Evolutionary conservation across 2,113 vertebrate species (phyloP).

Genomic region (Etheostoma spectabile): DNA sequence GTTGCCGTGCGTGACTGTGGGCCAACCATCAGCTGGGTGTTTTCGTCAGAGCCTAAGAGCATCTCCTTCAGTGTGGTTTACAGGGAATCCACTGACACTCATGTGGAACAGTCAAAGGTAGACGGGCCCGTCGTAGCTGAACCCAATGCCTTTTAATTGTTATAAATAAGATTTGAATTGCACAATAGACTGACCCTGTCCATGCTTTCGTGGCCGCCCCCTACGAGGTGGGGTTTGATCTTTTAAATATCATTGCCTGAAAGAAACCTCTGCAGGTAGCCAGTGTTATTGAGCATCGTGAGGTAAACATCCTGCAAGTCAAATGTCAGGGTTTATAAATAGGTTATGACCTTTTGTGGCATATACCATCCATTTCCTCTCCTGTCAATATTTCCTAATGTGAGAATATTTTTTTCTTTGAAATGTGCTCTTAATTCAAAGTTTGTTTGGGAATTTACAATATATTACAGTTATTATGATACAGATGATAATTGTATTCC

Average conservation of each 20-base stretch:
- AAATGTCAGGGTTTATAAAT: constrained; percentile 42
- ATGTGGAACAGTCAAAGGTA: constrained; percentile 91
- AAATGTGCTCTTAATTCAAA: neutral
- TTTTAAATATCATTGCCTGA: constrained; percentile 22
- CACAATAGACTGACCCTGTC: neutral
- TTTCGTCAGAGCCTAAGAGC: constrained; percentile 97
- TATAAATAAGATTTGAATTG: neutral
- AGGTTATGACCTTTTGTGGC: constrained; percentile 1
- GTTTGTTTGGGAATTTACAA: neutral
- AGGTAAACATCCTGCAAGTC: constrained; percentile 15
- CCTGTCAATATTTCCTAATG: neutral
- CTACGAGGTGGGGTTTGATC: neutral
- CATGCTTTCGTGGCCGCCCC: neutral
- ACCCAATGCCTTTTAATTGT: neutral
- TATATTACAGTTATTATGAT: neutral
- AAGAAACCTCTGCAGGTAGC: constrained; percentile 27
- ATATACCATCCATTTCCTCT: neutral
- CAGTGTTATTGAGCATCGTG: constrained; percentile 18
- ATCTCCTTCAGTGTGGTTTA: constrained; percentile 94
- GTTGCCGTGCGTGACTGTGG: constrained; percentile 85
- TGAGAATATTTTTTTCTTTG: neutral
- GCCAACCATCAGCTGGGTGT: constrained; percentile 92
- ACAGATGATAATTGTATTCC: neutral
- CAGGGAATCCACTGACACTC: constrained; percentile 83
- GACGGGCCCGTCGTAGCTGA: neutral